phyloP scores from a whole-genome alignment of 2,888 invertebrate species.

The Erebia aethiops region DNA sequence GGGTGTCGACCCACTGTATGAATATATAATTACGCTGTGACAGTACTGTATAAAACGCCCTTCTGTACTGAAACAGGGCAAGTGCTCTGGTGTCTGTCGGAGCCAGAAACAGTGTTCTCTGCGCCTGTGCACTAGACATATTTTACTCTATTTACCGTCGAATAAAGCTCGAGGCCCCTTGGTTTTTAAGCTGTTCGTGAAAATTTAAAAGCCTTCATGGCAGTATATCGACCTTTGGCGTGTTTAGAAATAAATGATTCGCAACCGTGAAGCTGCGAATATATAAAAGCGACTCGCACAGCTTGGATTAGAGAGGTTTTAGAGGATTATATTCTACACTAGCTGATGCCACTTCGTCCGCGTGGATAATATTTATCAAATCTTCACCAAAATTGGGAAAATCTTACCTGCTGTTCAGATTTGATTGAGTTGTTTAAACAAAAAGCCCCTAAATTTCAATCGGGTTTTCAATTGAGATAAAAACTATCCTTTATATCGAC shows the following conservation, averaged over 20 bases:
- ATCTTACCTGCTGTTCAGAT: too few species aligned
- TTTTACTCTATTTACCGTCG: slow-evolving; percentile 73
- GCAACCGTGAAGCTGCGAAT: slow-evolving; percentile 10
- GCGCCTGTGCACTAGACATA: slow-evolving; percentile 69
- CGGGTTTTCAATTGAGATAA: too few species aligned
- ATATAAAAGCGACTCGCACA: not conserved
- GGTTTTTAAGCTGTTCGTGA: slow-evolving; percentile 68
- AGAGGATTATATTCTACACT: not conserved
- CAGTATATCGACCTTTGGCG: slow-evolving; percentile 58
- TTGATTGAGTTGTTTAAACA: too few species aligned
- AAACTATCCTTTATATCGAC: too few species aligned
- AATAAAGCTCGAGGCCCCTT: slow-evolving; percentile 68
- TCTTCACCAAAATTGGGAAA: too few species aligned
- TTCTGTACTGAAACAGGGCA: slow-evolving; percentile 45
- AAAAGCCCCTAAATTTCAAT: too few species aligned
- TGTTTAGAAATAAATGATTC: slow-evolving; percentile 24
- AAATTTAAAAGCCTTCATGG: slow-evolving; percentile 73
- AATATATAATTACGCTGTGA: not conserved
- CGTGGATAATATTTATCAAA: too few species aligned
- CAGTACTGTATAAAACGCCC: slow-evolving; percentile 10
- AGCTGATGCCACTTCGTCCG: too few species aligned
- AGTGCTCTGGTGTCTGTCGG: slow-evolving; percentile 57
- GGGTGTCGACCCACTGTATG: too few species aligned
- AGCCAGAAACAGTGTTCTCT: slow-evolving; percentile 55
- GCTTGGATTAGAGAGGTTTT: not conserved